Percentiles rank a stretch among this genome's conserved stretches.
These are phyloP conservation scores for Pseudochaenichthys georgianus DNA, from an alignment of 2,797 vertebrate genomes.

Conservation along the genomic window DNA sequence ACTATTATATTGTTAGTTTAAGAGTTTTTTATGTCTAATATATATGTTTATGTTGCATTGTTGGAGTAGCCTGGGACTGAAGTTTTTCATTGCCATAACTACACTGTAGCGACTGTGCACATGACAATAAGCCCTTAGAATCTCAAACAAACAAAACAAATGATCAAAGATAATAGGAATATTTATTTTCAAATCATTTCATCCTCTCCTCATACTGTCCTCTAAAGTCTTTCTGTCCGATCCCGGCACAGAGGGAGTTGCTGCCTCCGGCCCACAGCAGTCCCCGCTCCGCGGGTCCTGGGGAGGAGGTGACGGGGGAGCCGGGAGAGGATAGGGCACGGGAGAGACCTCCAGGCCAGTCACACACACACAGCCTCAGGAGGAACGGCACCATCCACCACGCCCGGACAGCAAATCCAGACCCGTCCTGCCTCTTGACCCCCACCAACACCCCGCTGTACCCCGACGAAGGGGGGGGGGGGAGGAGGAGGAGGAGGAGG, in stretches of 20 bases:
- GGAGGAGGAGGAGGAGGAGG: constrained; percentile 16
- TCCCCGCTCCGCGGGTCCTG: constrained; percentile 64
- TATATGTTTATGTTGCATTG: no score
- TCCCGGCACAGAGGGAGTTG: constrained; percentile 78
- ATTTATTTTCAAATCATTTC: not conserved
- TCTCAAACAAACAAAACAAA: not conserved
- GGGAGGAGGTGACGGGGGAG: constrained; percentile 56
- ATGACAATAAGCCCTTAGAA: no score
- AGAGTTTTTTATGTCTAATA: no score
- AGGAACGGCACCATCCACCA: constrained; percentile 79
- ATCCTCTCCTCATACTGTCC: not conserved
- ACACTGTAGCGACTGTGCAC: no score
- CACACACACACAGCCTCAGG: constrained; percentile 75
- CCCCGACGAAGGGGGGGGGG: constrained; percentile 78
- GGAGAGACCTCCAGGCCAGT: constrained; percentile 72
- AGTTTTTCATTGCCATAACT: no score
- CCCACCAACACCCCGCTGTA: constrained; percentile 92
- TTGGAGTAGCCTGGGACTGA: no score
- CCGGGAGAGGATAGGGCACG: constrained; percentile 52
- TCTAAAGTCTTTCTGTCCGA: constrained; percentile 26
- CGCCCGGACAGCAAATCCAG: constrained; percentile 62
- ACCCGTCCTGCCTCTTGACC: constrained; percentile 91
- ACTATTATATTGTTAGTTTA: no score
- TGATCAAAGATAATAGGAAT: not conserved
- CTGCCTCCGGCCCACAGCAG: constrained; percentile 77